phyloP scores from a whole-genome alignment of 2,113 vertebrate species.

The Casuarius casuarius region DNA sequence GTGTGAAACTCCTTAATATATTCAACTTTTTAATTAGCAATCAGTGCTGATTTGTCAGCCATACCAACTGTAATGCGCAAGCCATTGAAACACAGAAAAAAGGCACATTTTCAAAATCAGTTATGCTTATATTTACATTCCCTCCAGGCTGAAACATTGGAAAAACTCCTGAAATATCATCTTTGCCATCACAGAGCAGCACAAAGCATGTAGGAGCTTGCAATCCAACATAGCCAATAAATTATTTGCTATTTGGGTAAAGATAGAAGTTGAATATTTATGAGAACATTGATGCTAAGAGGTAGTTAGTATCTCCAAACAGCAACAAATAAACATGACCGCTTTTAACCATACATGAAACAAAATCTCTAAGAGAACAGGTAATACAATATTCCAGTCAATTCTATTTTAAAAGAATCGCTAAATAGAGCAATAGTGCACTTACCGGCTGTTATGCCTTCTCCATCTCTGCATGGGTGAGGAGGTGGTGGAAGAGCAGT shows the following conservation, averaged over 20 bases:
- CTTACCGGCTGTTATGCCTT: neutral
- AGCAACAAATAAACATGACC: neutral
- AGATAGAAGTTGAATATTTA: slow-evolving; percentile 58
- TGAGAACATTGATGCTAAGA: slow-evolving; percentile 15
- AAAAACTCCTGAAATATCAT: slow-evolving; percentile 67
- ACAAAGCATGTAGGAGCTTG: slow-evolving; percentile 58
- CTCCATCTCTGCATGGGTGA: neutral
- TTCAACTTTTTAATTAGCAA: slow-evolving; percentile 80
- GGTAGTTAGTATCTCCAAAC: neutral
- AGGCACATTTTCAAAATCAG: slow-evolving; percentile 71
- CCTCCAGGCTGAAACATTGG: slow-evolving; percentile 48
- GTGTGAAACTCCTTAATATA: slow-evolving; percentile 68
- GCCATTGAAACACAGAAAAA: slow-evolving; percentile 52
- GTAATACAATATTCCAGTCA: neutral
- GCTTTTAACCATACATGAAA: neutral
- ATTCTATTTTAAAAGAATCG: neutral
- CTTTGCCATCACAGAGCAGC: slow-evolving; percentile 56
- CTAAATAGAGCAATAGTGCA: neutral
- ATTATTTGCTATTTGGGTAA: slow-evolving; percentile 66
- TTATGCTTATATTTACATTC: slow-evolving; percentile 78
- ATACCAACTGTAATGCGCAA: slow-evolving; percentile 64
- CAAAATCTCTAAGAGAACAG: neutral
- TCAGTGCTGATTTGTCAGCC: slow-evolving; percentile 77
- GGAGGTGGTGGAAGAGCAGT: neutral
- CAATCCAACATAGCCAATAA: slow-evolving; percentile 75